A percentile compares a stretch with the other conserved stretches of the same genome.
These are phyloP conservation scores for Cassiopea xamachana DNA, from an alignment of 30 jellyfish, hydroid and myxozoan species.

Conservation along the genomic window DNA sequence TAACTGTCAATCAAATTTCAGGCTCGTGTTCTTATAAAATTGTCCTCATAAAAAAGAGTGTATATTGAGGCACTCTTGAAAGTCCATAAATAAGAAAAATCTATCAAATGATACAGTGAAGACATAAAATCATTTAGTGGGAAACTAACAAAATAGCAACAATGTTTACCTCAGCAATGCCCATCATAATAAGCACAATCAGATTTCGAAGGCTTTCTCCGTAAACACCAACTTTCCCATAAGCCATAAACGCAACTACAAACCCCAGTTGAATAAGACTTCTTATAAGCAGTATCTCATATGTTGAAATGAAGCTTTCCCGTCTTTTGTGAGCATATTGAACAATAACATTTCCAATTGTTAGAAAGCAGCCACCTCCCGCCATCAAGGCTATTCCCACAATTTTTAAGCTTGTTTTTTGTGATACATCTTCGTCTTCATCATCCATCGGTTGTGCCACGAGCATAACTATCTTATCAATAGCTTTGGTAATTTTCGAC, in stretches of 20 bases:
- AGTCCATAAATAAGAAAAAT: no score
- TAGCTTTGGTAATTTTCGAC: no score
- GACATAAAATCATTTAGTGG: no score
- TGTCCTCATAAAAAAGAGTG: no score
- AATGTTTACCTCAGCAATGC: slow-evolving; percentile 82
- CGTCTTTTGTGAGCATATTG: slow-evolving; percentile 71
- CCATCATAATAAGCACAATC: slow-evolving; percentile 73
- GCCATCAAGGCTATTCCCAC: slow-evolving; percentile 92
- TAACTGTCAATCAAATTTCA: no score
- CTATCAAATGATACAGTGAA: no score
- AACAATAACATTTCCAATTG: slow-evolving; percentile 86
- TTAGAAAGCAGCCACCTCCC: slow-evolving; percentile 92
- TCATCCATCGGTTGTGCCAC: slow-evolving; percentile 8
- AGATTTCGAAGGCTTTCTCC: slow-evolving; percentile 79
- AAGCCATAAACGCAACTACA: slow-evolving; percentile 69
- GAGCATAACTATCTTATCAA: not conserved
- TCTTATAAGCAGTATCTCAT: slow-evolving; percentile 77
- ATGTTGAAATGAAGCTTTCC: slow-evolving; percentile 59
- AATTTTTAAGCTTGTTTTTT: slow-evolving; percentile 46
- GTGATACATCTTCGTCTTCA: slow-evolving; percentile 1
- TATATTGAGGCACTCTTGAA: no score
- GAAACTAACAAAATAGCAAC: no score
- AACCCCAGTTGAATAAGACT: slow-evolving; percentile 79
- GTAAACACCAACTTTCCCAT: slow-evolving; percentile 82
- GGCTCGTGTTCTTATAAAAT: no score